A percentile compares a stretch with the other conserved stretches of the same genome.
These are phyloP conservation scores for Pithecia hirsuta DNA, from an alignment of 2,797 vertebrate species.

Conservation along the genomic window DNA sequence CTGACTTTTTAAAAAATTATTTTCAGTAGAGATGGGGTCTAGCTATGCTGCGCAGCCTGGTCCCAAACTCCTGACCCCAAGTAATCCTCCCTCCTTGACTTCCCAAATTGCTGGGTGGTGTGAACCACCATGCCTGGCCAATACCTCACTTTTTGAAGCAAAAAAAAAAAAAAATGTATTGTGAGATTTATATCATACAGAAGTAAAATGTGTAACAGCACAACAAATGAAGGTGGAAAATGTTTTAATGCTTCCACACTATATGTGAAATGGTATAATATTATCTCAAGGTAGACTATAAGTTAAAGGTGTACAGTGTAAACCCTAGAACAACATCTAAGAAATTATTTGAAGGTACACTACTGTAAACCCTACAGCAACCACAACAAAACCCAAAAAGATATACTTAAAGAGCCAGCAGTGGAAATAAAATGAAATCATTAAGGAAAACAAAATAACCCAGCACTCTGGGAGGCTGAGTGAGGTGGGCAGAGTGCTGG, in stretches of 20 bases:
- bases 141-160: neutral
- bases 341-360: neutral
- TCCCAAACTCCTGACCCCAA: neutral
- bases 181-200: neutral
- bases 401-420: neutral
- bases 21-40: neutral
- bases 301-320: neutral
- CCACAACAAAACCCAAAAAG: neutral
- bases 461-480: neutral
- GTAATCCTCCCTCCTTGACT: no score
- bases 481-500: neutral
- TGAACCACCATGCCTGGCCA: neutral
- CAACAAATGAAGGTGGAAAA: neutral
- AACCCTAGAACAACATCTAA: neutral
- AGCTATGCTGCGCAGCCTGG: neutral
- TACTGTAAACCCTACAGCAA: neutral
- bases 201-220: neutral
- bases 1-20: neutral
- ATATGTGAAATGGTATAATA: neutral
- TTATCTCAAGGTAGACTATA: neutral
- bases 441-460: neutral
- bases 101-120: no score
- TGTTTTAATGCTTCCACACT: neutral
- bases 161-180: neutral
- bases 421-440: neutral